Evolutionary conservation across 2,888 invertebrate species (phyloP), one percentile per base, ranked within the genome.

Genomic region (Subacronicta megacephala): DNA sequence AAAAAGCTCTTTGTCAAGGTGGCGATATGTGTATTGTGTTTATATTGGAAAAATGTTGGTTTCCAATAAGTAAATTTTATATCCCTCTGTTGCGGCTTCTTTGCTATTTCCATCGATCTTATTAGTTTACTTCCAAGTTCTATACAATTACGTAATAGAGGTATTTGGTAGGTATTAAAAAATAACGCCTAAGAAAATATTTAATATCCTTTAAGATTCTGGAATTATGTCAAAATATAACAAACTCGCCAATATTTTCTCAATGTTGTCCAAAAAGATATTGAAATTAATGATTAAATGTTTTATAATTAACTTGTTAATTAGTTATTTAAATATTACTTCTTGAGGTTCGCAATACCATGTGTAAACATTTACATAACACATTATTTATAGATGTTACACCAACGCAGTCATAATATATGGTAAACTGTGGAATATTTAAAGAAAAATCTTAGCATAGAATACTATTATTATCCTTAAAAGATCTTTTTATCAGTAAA

Each of bases 1-100:
- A 90, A 90, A 85, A 87, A 87, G 74, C 81, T 76, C 81, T 81
- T 81, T 83, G 80, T 82, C 77, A 79, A 78, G 72, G 73, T 78
- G 69, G 64, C 70, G 71, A 62, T 67, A 52, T 75, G 70, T 72
- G 67, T 59, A 63, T 70, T 64, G 64, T 47, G 68, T 45, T 56
- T 75, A 42, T 61, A 47, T 67, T 64, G 37, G 62, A 63, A 65
- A 65, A 58, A 45, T 46, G 55, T 62, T 42, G 69, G 59, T 71
- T 53, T 57, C 31, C 33, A 62, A 70, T 55, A 61, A 42, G 41
- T 35, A 13, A 17, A 42, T 33, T 36, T 43, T 15, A 9, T 47
- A 7, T 10, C 23, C 45, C 16, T 33, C 7, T 15, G 20, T 55
- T 54, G n/a, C 20, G 5, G 2, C 16, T 5, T 3, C 2, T 18